phyloP scores from a whole-genome alignment of 1,140 invertebrate genomes.

The Drosophila obscura region DNA sequence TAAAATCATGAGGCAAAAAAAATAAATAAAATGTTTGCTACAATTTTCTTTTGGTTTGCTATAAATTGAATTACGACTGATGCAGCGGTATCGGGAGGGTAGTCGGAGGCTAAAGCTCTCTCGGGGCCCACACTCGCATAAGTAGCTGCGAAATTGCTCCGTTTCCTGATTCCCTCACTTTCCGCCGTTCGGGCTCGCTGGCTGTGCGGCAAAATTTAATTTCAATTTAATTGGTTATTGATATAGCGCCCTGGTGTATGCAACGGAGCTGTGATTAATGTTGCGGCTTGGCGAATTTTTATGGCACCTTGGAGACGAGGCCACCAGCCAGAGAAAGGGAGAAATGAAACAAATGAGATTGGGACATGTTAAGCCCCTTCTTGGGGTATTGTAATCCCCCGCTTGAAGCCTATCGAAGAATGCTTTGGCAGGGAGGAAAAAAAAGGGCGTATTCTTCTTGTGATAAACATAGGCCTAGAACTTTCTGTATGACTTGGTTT shows the following conservation, averaged over 20 bases:
- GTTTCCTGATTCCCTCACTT: constrained; percentile 36
- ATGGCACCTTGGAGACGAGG: constrained; percentile 72
- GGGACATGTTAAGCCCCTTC: constrained; percentile 51
- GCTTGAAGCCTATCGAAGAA: constrained; percentile 31
- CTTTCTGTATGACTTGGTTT: no score
- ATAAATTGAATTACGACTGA: constrained; percentile 75
- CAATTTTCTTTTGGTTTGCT: constrained; percentile 56
- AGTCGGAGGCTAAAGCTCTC: constrained; percentile 18
- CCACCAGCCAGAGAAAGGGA: not conserved
- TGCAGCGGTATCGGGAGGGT: not conserved
- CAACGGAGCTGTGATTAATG: constrained; percentile 76
- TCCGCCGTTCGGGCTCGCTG: not conserved
- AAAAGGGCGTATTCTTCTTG: no score
- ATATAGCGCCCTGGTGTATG: constrained; percentile 76
- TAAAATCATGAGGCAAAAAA: constrained; percentile 42
- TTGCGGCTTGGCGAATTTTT: constrained; percentile 73
- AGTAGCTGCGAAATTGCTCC: constrained; percentile 73
- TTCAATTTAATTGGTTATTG: constrained; percentile 82
- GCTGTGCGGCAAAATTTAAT: constrained; percentile 70
- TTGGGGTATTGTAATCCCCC: constrained; percentile 26
- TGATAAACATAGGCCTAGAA: no score
- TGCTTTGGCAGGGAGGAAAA: not conserved
- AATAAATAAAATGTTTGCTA: constrained; percentile 60
- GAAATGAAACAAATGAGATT: constrained; percentile 37
- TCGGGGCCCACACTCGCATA: constrained; percentile 55